phyloP scores from a whole-genome alignment of 2,113 vertebrate species.

The Ptyas mucosa region DNA sequence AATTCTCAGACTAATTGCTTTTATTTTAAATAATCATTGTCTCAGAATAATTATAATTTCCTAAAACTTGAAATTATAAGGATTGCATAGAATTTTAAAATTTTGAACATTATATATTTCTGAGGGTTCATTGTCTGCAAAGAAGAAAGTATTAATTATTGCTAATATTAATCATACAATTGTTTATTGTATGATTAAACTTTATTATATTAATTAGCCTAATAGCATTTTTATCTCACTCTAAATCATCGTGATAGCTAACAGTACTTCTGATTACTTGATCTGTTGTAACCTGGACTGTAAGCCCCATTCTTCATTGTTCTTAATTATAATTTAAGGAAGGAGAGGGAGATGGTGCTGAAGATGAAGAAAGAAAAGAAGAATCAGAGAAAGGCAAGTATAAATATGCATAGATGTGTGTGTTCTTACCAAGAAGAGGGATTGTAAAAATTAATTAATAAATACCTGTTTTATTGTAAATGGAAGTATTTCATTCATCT shows the following conservation, averaged over 20 bases:
- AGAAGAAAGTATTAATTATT: not conserved
- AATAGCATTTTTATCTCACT: not conserved
- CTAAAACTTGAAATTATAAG: not conserved
- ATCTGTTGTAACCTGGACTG: not conserved
- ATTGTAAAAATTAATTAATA: not conserved
- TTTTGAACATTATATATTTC: not conserved
- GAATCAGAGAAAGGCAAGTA: slow-evolving; percentile 69
- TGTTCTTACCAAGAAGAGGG: not conserved
- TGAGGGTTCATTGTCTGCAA: not conserved
- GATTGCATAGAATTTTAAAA: not conserved
- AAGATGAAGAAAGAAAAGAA: slow-evolving; percentile 66
- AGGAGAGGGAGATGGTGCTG: slow-evolving; percentile 58
- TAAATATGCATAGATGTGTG: not conserved
- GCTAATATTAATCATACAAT: not conserved
- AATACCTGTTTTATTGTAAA: not conserved
- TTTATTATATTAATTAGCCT: not conserved
- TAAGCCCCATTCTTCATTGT: not conserved
- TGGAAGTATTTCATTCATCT: not conserved
- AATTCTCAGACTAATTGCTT: not conserved
- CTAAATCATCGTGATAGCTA: not conserved
- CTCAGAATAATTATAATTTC: not conserved
- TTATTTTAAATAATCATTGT: not conserved
- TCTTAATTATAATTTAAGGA: slow-evolving; percentile 38
- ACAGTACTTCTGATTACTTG: not conserved
- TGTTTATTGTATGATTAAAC: no score